Percentiles rank a stretch among this genome's conserved stretches.
Evolutionary conservation across 2,888 invertebrate genomes (phyloP).

Genomic region (Microplitis manilae): DNA sequence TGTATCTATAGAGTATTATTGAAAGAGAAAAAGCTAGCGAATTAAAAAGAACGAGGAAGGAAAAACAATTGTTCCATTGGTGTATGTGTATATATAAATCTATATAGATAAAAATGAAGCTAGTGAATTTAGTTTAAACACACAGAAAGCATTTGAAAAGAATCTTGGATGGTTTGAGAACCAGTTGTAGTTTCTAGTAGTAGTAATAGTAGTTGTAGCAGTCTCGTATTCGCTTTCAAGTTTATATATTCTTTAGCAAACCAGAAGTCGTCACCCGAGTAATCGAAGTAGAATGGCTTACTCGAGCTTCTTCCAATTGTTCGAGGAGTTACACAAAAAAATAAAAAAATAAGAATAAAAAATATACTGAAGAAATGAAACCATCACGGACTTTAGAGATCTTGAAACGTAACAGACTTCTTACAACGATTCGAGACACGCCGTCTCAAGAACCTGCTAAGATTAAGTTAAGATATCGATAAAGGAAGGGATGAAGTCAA

Average conservation of each 20-base stretch:
- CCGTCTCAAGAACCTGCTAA: not conserved
- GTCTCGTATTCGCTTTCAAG: not conserved
- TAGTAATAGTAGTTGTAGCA: not conserved
- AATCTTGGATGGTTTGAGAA: not conserved
- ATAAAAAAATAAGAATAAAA: not conserved
- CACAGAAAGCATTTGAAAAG: not conserved
- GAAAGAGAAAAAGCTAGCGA: not conserved
- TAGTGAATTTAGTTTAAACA: not conserved
- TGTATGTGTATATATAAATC: not conserved
- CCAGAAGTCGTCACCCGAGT: constrained; percentile 28
- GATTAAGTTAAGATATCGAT: not conserved
- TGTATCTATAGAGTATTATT: constrained; percentile 1
- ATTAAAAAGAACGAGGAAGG: not conserved
- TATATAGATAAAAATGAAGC: not conserved
- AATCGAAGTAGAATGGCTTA: constrained; percentile 36
- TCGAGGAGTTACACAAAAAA: constrained; percentile 23
- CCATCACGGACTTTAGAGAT: constrained; percentile 30
- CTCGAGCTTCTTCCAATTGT: constrained; percentile 25
- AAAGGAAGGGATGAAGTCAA: not conserved
- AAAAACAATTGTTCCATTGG: constrained; percentile 4
- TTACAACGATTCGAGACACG: constrained; percentile 21
- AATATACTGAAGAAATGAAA: constrained; percentile 13
- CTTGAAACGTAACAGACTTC: constrained; percentile 18
- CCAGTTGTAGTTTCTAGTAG: not conserved
- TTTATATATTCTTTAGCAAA: constrained; percentile 17